phyloP scores from a whole-genome alignment of 1,140 invertebrate genomes.

The Hypsibius dujardini region DNA sequence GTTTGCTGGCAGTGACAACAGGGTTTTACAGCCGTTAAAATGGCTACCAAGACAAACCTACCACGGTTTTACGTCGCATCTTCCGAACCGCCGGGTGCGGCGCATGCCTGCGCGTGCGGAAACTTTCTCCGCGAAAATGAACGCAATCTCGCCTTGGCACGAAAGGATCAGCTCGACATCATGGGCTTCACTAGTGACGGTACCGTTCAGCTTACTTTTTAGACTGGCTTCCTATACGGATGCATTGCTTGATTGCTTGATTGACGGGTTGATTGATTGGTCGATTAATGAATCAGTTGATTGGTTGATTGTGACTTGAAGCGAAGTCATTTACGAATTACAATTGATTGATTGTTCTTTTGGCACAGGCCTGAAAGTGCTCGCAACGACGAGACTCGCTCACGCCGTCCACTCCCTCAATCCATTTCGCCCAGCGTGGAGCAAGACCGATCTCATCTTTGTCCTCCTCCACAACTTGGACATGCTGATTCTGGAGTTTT shows the following conservation, averaged over 20 bases:
- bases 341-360: no score
- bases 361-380: not conserved
- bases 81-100: slow-evolving; percentile 10
- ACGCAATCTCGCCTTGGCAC: not conserved
- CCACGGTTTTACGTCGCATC: slow-evolving; percentile 15
- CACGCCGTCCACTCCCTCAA: not conserved
- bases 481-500: slow-evolving; percentile 1
- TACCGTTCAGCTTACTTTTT: no score
- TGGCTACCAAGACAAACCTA: not conserved
- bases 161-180: slow-evolving; percentile 15
- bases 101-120: not conserved
- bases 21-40: no score
- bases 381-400: not conserved
- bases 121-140: not conserved
- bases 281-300: no score
- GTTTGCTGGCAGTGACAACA: no score
- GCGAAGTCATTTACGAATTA: no score
- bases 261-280: no score
- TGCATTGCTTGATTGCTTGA: no score
- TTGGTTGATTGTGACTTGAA: no score
- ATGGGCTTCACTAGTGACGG: slow-evolving; percentile 1
- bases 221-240: no score
- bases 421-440: not conserved
- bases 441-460: slow-evolving; percentile 1
- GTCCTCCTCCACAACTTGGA: not conserved